Percentiles rank a stretch among this genome's conserved stretches.
Conservation (phyloP, 53 echinoderm and acorn worm species). For the Glandiceps talaboti region DNA sequence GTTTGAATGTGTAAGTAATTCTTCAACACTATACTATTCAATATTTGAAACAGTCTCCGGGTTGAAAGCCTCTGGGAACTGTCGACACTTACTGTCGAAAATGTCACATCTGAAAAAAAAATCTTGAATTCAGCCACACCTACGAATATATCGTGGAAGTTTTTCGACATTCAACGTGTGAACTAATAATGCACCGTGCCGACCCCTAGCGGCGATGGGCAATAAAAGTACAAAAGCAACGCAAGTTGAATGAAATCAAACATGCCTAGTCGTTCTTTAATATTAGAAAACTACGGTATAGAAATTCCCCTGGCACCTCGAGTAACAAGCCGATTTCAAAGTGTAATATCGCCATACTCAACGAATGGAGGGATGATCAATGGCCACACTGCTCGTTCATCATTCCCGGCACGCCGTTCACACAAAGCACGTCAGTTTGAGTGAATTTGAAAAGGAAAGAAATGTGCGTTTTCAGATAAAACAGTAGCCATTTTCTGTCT, state of each 20-base stretch:
- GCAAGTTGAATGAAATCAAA: not conserved
- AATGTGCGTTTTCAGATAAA: too few relatives aligned
- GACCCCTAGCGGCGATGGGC: not conserved
- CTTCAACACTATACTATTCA: too few relatives aligned
- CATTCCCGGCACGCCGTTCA: not conserved
- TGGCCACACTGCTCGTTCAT: not conserved
- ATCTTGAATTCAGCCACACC: too few relatives aligned
- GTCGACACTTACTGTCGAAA: too few relatives aligned
- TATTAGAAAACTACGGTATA: not conserved
- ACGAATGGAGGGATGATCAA: not conserved
- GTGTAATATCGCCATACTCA: not conserved
- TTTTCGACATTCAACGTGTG: too few relatives aligned
- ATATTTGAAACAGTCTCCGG: too few relatives aligned
- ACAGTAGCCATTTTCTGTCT: too few relatives aligned
- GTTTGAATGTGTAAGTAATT: too few relatives aligned
- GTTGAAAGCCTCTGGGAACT: too few relatives aligned
- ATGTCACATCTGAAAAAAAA: too few relatives aligned
- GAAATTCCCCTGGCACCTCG: not conserved
- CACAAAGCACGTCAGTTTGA: not conserved
- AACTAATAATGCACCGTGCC: not conserved
- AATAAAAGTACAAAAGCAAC: not conserved
- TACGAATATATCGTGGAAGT: too few relatives aligned
- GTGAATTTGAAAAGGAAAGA: not conserved
- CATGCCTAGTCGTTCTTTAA: not conserved
- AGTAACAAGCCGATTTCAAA: not conserved